Evolutionary conservation across 2,797 vertebrate genomes (phyloP).

Genomic region (Enteromius thamalakanensis): DNA sequence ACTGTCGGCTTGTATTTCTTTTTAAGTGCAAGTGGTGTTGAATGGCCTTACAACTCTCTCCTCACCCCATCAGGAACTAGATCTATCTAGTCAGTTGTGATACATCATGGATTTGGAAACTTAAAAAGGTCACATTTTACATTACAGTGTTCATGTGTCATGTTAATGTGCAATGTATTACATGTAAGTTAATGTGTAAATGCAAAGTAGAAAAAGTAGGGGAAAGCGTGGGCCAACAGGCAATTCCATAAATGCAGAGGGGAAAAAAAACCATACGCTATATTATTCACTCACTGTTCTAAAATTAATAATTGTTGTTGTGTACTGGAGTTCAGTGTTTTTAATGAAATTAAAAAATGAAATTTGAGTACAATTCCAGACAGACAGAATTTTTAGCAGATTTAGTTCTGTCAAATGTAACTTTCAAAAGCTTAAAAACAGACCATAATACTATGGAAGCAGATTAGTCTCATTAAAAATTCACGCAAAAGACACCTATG

Average conservation of each 20-base stretch:
- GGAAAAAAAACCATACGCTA: background rate
- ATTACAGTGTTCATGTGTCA: slow-evolving; percentile 3
- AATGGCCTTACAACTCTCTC: slow-evolving; percentile 35
- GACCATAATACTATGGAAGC: background rate
- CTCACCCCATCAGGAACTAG: slow-evolving; percentile 30
- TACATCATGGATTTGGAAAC: slow-evolving; percentile 55
- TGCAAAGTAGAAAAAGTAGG: background rate
- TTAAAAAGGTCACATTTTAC: slow-evolving; percentile 41
- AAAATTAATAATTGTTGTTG: slow-evolving; percentile 38
- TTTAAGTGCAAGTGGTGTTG: slow-evolving; percentile 26
- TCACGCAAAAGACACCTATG: too few relatives aligned
- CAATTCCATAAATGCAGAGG: background rate
- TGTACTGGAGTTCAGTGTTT: slow-evolving; percentile 23
- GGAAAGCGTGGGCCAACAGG: background rate
- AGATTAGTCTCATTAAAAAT: too few relatives aligned
- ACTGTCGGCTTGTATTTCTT: slow-evolving; percentile 42
- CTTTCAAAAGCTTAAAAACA: slow-evolving; percentile 28
- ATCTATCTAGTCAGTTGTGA: slow-evolving; percentile 38
- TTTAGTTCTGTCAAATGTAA: slow-evolving; percentile 2
- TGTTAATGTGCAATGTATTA: background rate
- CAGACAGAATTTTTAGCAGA: background rate
- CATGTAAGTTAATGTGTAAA: background rate
- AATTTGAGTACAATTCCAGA: slow-evolving; percentile 8
- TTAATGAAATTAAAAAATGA: slow-evolving; percentile 4
- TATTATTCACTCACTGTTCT: background rate